Evolutionary conservation across 2,797 vertebrate genomes (phyloP).

Genomic region (Uromys caudimaculatus): DNA sequence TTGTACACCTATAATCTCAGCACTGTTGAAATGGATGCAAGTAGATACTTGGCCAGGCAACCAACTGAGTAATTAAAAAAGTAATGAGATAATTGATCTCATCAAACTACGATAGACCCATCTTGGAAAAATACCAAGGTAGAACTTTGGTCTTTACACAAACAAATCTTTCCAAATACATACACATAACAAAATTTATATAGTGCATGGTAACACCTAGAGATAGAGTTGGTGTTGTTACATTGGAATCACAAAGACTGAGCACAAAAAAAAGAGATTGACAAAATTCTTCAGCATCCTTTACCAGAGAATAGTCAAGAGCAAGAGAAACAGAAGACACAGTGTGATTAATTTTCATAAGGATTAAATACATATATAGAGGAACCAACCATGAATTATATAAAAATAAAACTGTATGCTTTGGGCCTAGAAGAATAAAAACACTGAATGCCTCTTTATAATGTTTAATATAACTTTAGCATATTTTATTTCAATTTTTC

Average conservation of each 20-base stretch:
- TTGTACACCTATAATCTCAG: neutral
- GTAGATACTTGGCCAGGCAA: neutral
- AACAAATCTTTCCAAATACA: neutral
- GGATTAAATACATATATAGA: neutral
- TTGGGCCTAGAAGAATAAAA: neutral
- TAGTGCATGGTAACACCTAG: neutral
- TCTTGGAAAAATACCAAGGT: neutral
- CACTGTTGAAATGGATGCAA: neutral
- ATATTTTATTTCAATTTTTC: neutral
- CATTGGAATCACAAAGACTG: neutral
- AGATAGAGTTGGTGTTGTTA: neutral
- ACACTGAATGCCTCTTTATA: neutral
- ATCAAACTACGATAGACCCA: neutral
- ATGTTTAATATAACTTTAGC: slow-evolving; percentile 13
- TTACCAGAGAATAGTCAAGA: neutral
- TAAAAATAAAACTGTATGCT: neutral
- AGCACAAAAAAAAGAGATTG: neutral
- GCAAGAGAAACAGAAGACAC: neutral
- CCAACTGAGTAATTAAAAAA: neutral
- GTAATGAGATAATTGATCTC: neutral
- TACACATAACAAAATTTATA: neutral
- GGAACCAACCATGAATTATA: neutral
- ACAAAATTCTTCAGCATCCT: neutral
- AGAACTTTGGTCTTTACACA: neutral
- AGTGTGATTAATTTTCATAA: neutral